These are phyloP conservation scores for Polydrusus tereticollis DNA, from an alignment of 2,888 invertebrate species.

Conservation along the genomic window DNA sequence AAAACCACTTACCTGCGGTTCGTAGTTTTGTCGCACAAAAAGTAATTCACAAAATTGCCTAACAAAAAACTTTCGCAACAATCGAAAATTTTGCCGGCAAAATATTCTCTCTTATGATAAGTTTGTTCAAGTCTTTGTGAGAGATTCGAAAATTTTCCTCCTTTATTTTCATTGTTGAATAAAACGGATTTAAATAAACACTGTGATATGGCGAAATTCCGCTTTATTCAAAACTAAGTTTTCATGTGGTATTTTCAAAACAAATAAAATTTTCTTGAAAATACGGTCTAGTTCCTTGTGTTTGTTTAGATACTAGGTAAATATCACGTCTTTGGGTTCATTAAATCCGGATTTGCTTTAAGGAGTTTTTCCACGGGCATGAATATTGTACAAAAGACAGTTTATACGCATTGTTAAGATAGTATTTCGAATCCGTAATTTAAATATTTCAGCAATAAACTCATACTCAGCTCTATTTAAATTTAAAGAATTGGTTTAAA, in stretches of 20 bases:
- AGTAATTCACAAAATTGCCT: too few relatives aligned
- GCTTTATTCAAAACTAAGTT: background rate
- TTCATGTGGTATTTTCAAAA: background rate
- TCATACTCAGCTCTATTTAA: too few relatives aligned
- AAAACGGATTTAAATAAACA: constrained; percentile 32
- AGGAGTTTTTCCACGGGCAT: background rate
- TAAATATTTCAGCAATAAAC: too few relatives aligned
- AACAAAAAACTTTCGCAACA: too few relatives aligned
- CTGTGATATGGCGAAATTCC: constrained; percentile 5
- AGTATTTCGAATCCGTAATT: too few relatives aligned
- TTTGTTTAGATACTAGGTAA: background rate
- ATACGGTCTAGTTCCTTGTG: background rate
- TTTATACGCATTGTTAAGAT: too few relatives aligned
- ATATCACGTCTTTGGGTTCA: background rate
- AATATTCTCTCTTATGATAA: background rate
- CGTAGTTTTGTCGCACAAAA: too few relatives aligned
- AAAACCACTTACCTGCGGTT: too few relatives aligned
- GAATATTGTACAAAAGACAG: too few relatives aligned
- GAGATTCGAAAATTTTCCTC: constrained; percentile 23
- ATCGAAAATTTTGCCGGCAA: too few relatives aligned
- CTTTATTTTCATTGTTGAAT: constrained; percentile 26
- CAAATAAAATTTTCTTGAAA: background rate
- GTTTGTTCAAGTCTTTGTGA: constrained; percentile 14
- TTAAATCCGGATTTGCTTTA: background rate
- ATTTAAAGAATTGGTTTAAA: too few relatives aligned